Evolutionary conservation across 1,140 invertebrate species (phyloP).

Genomic region (Drosophila tsacasi): DNA sequence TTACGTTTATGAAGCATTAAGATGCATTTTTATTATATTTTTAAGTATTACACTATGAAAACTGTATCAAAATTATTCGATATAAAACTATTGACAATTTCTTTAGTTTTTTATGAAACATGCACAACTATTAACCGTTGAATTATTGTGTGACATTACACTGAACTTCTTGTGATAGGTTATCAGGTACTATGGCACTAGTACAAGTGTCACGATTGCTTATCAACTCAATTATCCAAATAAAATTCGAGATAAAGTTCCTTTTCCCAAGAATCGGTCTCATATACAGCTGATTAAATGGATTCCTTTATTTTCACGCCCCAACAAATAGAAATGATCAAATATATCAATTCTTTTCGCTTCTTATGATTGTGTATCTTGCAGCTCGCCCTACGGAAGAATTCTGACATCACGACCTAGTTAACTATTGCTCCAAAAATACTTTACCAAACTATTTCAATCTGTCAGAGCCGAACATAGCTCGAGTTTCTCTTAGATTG

Average conservation of each 20-base stretch:
- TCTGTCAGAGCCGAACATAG: background rate
- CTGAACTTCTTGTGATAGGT: background rate
- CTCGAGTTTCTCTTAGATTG: background rate
- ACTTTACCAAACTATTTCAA: background rate
- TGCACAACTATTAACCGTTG: background rate
- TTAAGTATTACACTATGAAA: background rate
- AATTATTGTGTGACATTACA: background rate
- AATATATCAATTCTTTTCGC: background rate
- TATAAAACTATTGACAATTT: background rate
- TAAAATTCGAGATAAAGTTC: background rate
- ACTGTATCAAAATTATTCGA: background rate
- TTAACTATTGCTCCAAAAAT: conserved; percentile 7
- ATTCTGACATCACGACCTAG: conserved; percentile 4
- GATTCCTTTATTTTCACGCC: too few species aligned
- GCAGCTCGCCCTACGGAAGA: background rate
- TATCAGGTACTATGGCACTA: background rate
- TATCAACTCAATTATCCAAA: conserved; percentile 8
- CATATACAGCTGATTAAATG: background rate
- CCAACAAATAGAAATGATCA: background rate
- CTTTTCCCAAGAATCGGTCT: background rate
- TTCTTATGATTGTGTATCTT: background rate
- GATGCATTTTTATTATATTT: background rate
- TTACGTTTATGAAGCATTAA: background rate
- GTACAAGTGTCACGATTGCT: background rate
- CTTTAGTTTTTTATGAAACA: background rate